Percentiles rank a stretch among this genome's conserved stretches.
phyloP scores from a whole-genome alignment of 2,113 vertebrate species.

The Oophaga pumilio region DNA sequence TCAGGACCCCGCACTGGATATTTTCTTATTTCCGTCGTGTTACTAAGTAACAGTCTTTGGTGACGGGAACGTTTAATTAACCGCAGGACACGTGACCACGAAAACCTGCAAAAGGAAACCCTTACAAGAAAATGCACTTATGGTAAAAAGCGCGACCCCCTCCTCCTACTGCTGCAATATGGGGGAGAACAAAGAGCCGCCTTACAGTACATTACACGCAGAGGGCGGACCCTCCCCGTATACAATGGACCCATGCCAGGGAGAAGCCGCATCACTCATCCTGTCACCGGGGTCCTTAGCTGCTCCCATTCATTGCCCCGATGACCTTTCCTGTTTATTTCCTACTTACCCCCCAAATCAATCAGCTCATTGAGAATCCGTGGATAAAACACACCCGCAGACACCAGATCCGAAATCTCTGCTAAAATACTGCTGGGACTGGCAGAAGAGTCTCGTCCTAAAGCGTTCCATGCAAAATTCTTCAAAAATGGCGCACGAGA shows the following conservation, averaged over 20 bases:
- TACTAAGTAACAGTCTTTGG: conserved; percentile 28
- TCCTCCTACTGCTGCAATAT: neutral
- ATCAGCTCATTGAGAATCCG: conserved; percentile 16
- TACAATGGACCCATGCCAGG: conserved; percentile 6
- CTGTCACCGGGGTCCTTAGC: conserved; percentile 18
- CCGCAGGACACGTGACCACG: neutral
- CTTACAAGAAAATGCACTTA: neutral
- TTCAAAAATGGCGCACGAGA: too few relatives aligned
- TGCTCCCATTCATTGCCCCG: conserved; percentile 36
- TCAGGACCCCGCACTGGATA: neutral
- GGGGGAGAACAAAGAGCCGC: neutral
- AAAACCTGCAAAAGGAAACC: neutral
- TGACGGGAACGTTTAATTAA: conserved; percentile 7
- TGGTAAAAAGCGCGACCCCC: neutral
- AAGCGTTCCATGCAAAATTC: too few relatives aligned
- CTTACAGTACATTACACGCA: neutral
- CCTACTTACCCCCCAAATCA: conserved; percentile 16
- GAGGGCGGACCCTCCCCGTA: neutral
- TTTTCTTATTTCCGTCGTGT: neutral
- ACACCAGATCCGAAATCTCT: neutral
- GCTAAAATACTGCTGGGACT: neutral
- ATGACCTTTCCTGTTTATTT: conserved; percentile 37
- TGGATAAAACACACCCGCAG: conserved; percentile 41
- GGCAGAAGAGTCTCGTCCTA: neutral
- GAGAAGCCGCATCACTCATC: conserved; percentile 26